Evolutionary conservation across 2,888 invertebrate genomes (phyloP), one percentile per base, ranked within the genome.

Genomic region (Hyppa rectilinea): DNA sequence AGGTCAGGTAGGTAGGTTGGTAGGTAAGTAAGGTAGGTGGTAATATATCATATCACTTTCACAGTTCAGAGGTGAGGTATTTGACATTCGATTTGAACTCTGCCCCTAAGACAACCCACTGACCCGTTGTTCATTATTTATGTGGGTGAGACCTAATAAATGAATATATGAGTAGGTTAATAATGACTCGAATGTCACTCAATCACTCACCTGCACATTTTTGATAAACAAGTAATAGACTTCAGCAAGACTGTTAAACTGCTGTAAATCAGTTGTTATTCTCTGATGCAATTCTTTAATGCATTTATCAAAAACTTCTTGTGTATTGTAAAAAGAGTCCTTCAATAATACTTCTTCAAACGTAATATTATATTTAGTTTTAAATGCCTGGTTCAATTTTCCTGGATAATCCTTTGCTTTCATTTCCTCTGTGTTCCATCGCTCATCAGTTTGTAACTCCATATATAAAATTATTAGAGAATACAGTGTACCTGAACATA

Each of bases 241-340:
- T 82, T 93, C 91, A 75, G 94, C 85, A 60, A 92, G 89, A 4
- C 89, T 89, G 31, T 95, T 95, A 85, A 93, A 92, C 71, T 88
- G 92, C 73, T 93, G 95, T 55, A 93, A 93, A 75, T 92, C 87
- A 47, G 90, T 85, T 69, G 91, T 91, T 66, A 95, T 81, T 83
- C 90, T 94, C 58, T 81, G 83, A 80, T 94, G 93, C 34, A 95
- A 80, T 38, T 89, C 87, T 64, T 88, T 89, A 59, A 95, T 86
- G 56, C 90, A 88, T 34, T 85, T 87, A 75, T 95, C 91, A 85
- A 94, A 95, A 47, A 95, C 82, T 45, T 87, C 85, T 85, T 95
- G 94, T 10, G 82, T 60, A 68, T 92, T 83, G 72, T 89, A 92
- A 26, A 84, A 71, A 58, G 85, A 76, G 55, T 83, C 81, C 60